Base-by-base conservation (phyloP, 1,140 invertebrate species). In the Scaptodrosophila lebanonensis region DNA sequence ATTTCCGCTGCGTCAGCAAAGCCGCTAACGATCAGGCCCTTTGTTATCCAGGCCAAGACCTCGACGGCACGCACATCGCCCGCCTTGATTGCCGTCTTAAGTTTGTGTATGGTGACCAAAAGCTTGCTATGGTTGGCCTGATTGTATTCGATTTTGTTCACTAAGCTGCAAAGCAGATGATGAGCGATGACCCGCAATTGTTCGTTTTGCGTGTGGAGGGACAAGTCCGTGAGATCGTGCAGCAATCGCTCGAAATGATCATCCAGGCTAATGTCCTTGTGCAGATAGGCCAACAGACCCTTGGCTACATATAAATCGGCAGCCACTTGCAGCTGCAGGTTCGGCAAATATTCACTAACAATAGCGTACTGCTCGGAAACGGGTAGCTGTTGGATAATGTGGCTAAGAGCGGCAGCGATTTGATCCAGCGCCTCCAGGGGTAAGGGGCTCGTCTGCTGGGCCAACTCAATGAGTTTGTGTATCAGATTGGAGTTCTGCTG, bases 191-290 rank as follows among this genome's bases (percentile, higher is more conserved):
- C 33, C 5, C 82, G 72, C 25, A 85, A 13, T 20, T 75, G 51
- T 29, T 84, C 73, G 9, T 86, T 64, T 8, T 84, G 64, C 0
- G 58, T 45, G 8, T 1, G 66, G 0, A 87, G 36, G 0, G 85
- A 85, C 3, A 85, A 33, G 17, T 84, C 17, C 1, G 77, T 86
- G 0, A 87, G 50, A 54, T 87, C 85, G 13, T 62, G 52, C 4
- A 86, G 25, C 36, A 87, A 48, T 17, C 66, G 60, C 35, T 86
- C 84, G 13, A 87, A 85, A 29, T 86, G 83, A 51, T 83, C 77
- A 25, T 86, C 84, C 13, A 86, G 36, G 8, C 53, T 49, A 7
- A 87, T 82, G 22, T 82, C 68, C 30, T 85, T 63, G 38, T 86
- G 73, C 13, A 87, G 29, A 38, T 62, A 84, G 4, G 73, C 69